Conservation (phyloP, 2,113 vertebrate genomes). For the Erythrocebus patas region DNA sequence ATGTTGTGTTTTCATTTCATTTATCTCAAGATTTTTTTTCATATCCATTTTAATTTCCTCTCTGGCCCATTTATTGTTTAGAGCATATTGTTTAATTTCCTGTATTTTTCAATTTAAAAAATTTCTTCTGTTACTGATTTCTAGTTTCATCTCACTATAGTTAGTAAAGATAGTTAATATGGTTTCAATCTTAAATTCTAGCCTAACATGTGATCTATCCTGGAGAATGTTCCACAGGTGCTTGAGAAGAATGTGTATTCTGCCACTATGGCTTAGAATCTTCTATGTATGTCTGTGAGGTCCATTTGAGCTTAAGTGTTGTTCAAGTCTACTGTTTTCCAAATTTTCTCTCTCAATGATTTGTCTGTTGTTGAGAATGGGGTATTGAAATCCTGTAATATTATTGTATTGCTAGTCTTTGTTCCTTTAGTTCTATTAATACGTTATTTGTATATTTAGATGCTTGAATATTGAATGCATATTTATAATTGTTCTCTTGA, state of each 20-base stretch:
- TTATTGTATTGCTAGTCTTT: background rate
- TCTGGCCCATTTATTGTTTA: background rate
- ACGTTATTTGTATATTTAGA: background rate
- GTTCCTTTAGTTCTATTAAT: background rate
- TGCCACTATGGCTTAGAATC: background rate
- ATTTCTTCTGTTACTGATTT: background rate
- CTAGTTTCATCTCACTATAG: background rate
- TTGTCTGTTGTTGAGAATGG: background rate
- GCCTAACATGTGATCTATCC: background rate
- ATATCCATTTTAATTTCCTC: background rate
- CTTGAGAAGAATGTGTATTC: background rate
- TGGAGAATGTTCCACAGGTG: background rate
- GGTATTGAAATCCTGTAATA: background rate
- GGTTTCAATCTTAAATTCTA: background rate
- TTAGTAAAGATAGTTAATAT: background rate
- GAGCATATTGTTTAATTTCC: background rate
- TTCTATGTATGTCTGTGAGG: background rate
- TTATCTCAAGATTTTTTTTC: background rate
- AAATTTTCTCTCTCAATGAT: background rate
- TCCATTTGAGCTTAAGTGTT: background rate
- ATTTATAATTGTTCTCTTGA: background rate
- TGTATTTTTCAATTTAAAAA: background rate
- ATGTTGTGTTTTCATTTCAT: background rate
- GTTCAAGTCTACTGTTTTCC: background rate
- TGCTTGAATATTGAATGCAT: background rate